Percentiles rank a stretch among this genome's conserved stretches.
These are phyloP conservation scores for Drosophila nr. perissopoda DNA, from an alignment of 2,888 invertebrate species.

Conservation along the genomic window DNA sequence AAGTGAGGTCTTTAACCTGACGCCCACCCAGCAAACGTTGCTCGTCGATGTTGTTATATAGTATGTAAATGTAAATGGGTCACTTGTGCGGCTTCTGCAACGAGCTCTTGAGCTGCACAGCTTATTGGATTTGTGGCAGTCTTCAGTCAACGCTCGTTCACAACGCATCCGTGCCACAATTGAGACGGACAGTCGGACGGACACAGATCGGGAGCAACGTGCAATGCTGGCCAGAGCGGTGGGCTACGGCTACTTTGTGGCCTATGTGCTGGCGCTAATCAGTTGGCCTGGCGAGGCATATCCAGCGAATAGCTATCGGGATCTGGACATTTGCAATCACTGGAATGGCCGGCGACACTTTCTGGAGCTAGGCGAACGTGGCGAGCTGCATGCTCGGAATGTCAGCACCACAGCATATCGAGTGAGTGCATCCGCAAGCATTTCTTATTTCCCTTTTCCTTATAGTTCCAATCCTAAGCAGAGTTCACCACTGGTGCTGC, in stretches of 20 bases:
- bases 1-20: slow-evolving; percentile 58
- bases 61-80: slow-evolving; percentile 23
- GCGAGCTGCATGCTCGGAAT: slow-evolving; percentile 84
- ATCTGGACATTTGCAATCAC: slow-evolving; percentile 84
- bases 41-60: slow-evolving; percentile 19
- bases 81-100: slow-evolving; percentile 59
- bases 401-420: slow-evolving; percentile 83
- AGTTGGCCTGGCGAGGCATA: slow-evolving; percentile 68
- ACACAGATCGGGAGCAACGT: slow-evolving; percentile 16
- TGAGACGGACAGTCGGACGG: slow-evolving; percentile 5
- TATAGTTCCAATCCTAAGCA: slow-evolving; percentile 6
- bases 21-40: slow-evolving; percentile 33
- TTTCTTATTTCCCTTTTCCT: background rate
- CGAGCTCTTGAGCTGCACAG: slow-evolving; percentile 44
- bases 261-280: slow-evolving; percentile 50
- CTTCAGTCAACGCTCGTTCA: slow-evolving; percentile 63
- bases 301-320: slow-evolving; percentile 81
- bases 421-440: slow-evolving; percentile 64
- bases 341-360: slow-evolving; percentile 85
- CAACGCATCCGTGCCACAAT: slow-evolving; percentile 58
- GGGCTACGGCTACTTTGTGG: slow-evolving; percentile 65
- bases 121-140: slow-evolving; percentile 82
- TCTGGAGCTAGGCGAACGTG: slow-evolving; percentile 84
- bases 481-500: slow-evolving; percentile 73
- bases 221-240: slow-evolving; percentile 50